Conservation (phyloP, 2,888 invertebrate species). For the Gortyna flavago region DNA sequence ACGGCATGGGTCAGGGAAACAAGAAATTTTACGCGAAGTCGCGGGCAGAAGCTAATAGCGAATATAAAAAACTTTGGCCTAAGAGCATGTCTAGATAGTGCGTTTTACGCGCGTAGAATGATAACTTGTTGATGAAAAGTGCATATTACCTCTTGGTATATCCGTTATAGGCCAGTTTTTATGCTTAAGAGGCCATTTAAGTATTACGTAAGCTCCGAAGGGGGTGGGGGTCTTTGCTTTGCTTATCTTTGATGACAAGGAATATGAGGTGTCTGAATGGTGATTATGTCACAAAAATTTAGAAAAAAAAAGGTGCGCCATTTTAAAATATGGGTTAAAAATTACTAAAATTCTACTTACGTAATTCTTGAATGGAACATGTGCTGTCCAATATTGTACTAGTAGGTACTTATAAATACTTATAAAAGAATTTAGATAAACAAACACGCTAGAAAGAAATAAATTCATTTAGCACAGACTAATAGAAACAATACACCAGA, state of each 20-base stretch:
- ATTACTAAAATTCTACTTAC: background rate
- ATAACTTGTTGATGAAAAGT: background rate
- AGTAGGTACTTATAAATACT: too few species aligned
- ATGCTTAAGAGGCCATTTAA: background rate
- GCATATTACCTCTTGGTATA: background rate
- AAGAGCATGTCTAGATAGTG: too few species aligned
- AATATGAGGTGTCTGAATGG: background rate
- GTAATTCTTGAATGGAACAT: background rate
- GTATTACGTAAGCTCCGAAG: background rate
- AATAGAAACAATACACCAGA: too few species aligned
- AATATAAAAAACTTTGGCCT: too few species aligned
- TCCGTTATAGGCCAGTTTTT: background rate
- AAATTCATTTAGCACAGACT: too few species aligned
- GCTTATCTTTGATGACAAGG: background rate
- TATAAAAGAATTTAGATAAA: too few species aligned
- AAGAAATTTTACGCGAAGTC: too few species aligned
- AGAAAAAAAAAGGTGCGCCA: background rate
- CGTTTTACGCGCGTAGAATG: background rate
- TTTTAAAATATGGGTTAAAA: background rate
- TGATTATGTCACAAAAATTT: background rate
- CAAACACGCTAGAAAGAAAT: too few species aligned
- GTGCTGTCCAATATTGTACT: too few species aligned
- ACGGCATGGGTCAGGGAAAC: too few species aligned
- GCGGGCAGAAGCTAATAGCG: too few species aligned
- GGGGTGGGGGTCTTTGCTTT: background rate